These are phyloP conservation scores for Narcine bancroftii DNA, from an alignment of 2,113 vertebrate species.

Conservation along the genomic window DNA sequence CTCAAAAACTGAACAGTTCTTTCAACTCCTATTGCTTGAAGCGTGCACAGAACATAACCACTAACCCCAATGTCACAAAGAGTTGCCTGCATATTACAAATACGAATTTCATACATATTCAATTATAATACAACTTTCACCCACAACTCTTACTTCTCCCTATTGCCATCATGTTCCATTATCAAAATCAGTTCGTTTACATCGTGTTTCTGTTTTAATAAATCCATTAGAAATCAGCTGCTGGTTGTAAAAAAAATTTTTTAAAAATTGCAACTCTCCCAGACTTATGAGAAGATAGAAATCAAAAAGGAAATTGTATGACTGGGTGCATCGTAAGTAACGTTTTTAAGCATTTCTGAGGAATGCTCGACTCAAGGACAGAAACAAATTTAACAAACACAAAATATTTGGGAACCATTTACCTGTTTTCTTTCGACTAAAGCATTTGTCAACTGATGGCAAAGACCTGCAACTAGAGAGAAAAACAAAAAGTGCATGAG, in stretches of 20 bases:
- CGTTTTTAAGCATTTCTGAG: conserved; percentile 14
- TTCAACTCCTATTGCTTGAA: no score
- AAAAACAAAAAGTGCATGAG: conserved; percentile 43
- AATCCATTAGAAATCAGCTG: no score
- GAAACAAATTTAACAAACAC: conserved; percentile 1
- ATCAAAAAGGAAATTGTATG: background rate
- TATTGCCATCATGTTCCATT: background rate
- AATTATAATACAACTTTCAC: background rate
- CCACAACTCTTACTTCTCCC: background rate
- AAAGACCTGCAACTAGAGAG: conserved; percentile 87
- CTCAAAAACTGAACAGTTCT: no score
- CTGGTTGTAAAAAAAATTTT: background rate
- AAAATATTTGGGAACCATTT: conserved; percentile 41
- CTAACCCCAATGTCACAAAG: no score
- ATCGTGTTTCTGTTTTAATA: no score
- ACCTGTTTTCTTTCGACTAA: conserved; percentile 98
- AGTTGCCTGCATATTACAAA: background rate
- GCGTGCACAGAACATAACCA: no score
- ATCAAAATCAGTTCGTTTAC: background rate
- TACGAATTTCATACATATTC: background rate
- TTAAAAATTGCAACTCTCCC: no score
- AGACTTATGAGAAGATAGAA: background rate
- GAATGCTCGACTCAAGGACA: background rate
- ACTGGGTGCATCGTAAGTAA: background rate
- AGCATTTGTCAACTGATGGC: conserved; percentile 96